Base-by-base conservation (phyloP, 2,888 invertebrate species). In the Leucophora obtusa region DNA sequence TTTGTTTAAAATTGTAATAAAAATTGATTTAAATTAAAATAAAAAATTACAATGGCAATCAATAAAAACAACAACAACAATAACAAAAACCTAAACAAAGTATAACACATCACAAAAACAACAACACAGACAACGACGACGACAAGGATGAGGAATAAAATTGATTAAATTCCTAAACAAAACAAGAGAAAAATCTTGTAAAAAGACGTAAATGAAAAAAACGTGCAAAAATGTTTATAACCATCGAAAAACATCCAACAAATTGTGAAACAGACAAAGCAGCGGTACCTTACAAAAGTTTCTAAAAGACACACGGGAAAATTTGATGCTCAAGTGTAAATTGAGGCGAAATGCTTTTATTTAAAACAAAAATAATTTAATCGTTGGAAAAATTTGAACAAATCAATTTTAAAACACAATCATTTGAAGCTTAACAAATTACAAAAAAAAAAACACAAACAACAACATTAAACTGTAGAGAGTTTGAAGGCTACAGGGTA, bases 311-410 rank as follows among this genome's bases (percentile, higher is more conserved):
- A 38, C 38, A 18, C 21, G 8, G 43, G 43, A 24, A 50, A 66
- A 56, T 47, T 56, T 66, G 54, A 66, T 66, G 54, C 54, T 56
- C 50, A 69, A 60, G 81, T 81, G 81, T 73, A 81, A 81, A 81
- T 77, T 73, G 81, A 81, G 60, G n/a, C 73, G 76, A 65, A 65
- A 77, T 78, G 15, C 18, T 47, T 53, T 18, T 51, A 86, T 53
- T 18, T 51, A 86, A 89, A 89, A 53, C 28, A 51, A 77, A 66
- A 33, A 82, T 86, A 87, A 89, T 89, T 89, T 89, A 89, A 89
- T 89, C 88, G 89, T 87, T 88, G 87, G 87, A 88, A 89, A 89
- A 89, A 89, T 89, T 77, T 89, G 88, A 90, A 90, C 90, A 89
- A 90, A 89, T 89, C 89, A 89, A 89, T 89, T 89, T 88, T 86